Conservation (phyloP, 2,797 vertebrate genomes). For the Catostomus latipinnis region DNA sequence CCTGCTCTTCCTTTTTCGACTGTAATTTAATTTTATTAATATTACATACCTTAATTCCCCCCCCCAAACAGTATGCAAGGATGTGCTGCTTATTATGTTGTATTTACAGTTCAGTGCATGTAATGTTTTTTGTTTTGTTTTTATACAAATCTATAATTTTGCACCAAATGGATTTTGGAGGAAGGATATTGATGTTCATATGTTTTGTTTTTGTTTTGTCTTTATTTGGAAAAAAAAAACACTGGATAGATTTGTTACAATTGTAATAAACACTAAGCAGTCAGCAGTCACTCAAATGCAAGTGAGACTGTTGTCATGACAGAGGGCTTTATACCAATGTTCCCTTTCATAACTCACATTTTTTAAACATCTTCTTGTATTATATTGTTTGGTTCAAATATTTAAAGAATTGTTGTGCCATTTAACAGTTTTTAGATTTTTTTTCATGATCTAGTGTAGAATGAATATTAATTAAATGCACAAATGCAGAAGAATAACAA, state of each 20-base stretch:
- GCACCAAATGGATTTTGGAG: neutral
- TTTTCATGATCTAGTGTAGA: no score
- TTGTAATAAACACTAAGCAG: neutral
- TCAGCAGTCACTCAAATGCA: neutral
- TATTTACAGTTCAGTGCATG: constrained; percentile 26
- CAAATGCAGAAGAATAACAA: no score
- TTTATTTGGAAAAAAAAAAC: neutral
- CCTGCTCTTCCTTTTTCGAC: constrained; percentile 27
- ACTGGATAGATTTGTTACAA: neutral
- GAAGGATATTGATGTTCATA: constrained; percentile 39
- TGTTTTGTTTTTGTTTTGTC: constrained; percentile 3
- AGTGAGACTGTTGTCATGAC: neutral
- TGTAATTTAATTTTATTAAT: constrained; percentile 49
- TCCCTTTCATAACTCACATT: neutral
- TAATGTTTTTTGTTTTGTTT: constrained; percentile 10
- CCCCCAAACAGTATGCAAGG: constrained; percentile 5
- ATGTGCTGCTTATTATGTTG: constrained; percentile 21
- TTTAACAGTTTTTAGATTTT: no score
- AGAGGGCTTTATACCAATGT: neutral
- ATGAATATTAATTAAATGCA: no score
- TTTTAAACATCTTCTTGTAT: neutral
- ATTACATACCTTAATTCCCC: constrained; percentile 40
- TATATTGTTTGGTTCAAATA: neutral
- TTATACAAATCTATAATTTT: constrained; percentile 21
- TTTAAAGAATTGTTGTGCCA: no score